Evolutionary conservation across 2,888 invertebrate genomes (phyloP), one percentile per base, ranked within the genome.

Genomic region (Strigamia transsilvanica): DNA sequence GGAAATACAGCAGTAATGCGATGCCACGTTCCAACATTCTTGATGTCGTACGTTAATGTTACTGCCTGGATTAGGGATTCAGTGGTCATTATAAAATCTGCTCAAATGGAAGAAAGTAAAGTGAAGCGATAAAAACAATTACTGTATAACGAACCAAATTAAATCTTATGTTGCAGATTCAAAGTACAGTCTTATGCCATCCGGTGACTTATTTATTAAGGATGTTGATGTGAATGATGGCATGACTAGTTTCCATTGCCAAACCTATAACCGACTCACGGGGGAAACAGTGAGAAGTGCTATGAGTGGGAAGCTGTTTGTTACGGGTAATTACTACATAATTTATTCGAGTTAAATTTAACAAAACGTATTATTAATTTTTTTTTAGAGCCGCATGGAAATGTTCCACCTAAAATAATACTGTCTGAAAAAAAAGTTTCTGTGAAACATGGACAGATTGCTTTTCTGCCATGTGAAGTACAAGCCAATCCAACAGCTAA

Each of bases 21-120:
- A 87, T 98, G 98, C 89, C 92, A 94, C 88, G 94, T 97, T 86
- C 95, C 97, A 66, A 92, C 93, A 85, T 95, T 94, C 89, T 94
- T 95, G 88, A 92, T 15, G 7, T 66, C 66, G 23, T 66, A 66
- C 10, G 66, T 66, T 27, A 66, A 66, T 66, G 66, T 66, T 32
- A 66, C 66, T 12, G 66, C 66, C 13, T 66, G 66, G 66, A 66
- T 66, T 66, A 23, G 66, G 15, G 66, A 66, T 32, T 66, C 66
- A 2, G 66, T 66, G 32, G 66, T 66, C 27, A 32, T 66, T 66
- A 66, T 66, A 66, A 66, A 66, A 4, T 66, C 66, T 10, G 32
- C 66, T 15, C 27, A 66, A 66, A 66, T 66, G 66, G 66, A 66
- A 27, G 32, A 66, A 66, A 66, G 66, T 66, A 66, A 66, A 51